Evolutionary conservation across 2,797 vertebrate genomes (phyloP), one percentile per base, ranked within the genome.

Genomic region (Sparidentex hasta): DNA sequence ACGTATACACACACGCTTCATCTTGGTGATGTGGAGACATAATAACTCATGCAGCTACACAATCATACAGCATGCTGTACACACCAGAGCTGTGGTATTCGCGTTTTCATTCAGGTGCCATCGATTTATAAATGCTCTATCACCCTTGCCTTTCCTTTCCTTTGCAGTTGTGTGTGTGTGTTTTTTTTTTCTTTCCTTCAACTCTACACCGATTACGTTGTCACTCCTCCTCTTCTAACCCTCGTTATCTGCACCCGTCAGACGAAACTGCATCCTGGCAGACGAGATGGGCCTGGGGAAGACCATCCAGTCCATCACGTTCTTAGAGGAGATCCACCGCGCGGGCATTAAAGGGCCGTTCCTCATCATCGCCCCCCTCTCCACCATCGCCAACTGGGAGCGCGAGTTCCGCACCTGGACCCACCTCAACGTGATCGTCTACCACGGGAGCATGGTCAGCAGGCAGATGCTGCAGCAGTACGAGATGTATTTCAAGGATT

Each of bases 211-310:
- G 6, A 7, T 14, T 76, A 17, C 23, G 5, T 75, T 43, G 63
- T n/a, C 47, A 25, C 12, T 9, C 54, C 56, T n/a, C 72, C 61
- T 41, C 51, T 54, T 55, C 16, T 75, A 47, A 63, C 41, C 6
- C 17, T 44, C 13, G 11, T 55, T 68, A 3, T 70, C 12, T 69
- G 33, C n/a, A 11, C 41, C 61, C 13, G 23, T 62, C 93, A 99
- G 98, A 82, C 96, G 97, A 82, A 99, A 99, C 94, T 99, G 98
- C 94, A 99, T 99, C 94, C 96, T 99, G 93, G 98, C 98, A 17
- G 98, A 99, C 85, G 98, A 99, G 95, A 99, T 99, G 98, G 98
- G 98, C 88, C 96, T 99, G 81, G 98, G 98, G 47, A 99, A 99
- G 94, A 99, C 98, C 78, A 99, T 99, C 92, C 98, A 99, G 89